phyloP scores from a whole-genome alignment of 2,797 vertebrate genomes.

The Amphiprion clarkii region DNA sequence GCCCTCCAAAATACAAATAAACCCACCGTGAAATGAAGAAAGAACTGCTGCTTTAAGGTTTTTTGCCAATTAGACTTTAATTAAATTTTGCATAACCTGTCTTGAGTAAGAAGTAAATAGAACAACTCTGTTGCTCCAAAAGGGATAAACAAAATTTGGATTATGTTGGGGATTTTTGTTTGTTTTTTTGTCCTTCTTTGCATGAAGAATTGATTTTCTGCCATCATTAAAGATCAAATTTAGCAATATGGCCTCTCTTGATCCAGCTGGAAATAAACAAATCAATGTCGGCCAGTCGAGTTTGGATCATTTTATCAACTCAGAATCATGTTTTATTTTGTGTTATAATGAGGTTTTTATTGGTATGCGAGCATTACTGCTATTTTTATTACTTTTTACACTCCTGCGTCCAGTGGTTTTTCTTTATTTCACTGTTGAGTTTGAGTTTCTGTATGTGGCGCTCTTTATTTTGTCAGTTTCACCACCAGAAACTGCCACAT shows the following conservation, averaged over 20 bases:
- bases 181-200: constrained; percentile 9
- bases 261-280: constrained; percentile 37
- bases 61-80: not conserved
- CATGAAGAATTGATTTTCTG: constrained; percentile 42
- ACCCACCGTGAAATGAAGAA: not conserved
- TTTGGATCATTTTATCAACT: constrained; percentile 14
- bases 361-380: not conserved
- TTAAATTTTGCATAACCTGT: not conserved
- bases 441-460: not conserved
- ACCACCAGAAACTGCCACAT: no score
- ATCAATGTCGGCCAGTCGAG: constrained; percentile 25
- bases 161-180: not conserved
- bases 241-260: constrained; percentile 9
- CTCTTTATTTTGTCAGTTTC: not conserved
- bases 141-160: constrained; percentile 18
- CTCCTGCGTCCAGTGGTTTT: not conserved
- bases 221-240: constrained; percentile 35
- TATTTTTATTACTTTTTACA: not conserved
- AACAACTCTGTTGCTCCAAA: not conserved
- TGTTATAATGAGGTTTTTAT: constrained; percentile 1
- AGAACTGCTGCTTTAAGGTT: not conserved
- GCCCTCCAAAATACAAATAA: not conserved
- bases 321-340: not conserved
- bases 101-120: not conserved
- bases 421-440: not conserved